Evolutionary conservation across 2,888 invertebrate species (phyloP), one percentile per base, ranked within the genome.

Genomic region (Bibio marci): DNA sequence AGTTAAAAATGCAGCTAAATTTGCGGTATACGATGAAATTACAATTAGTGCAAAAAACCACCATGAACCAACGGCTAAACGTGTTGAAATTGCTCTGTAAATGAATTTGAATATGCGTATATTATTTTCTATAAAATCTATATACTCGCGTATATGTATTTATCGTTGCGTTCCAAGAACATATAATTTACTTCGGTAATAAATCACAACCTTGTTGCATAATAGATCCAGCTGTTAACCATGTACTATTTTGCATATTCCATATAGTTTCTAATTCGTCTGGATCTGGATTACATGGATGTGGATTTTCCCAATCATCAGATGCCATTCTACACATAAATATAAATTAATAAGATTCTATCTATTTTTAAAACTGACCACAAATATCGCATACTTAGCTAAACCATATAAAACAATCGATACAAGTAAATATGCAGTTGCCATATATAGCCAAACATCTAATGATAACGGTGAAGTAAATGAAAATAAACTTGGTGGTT

Each of bases 131-230:
- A 19, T 19, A 10, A 18, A 3, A 18, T 6, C 25, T 22, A 22
- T 22, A 22, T 22, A 6, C 5, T 4, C 8, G 8, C 4, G 8
- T 22, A 22, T 6, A 22, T 6, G 8, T 22, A 22, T n/a, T n/a
- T n/a, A n/a, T n/a, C n/a, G n/a, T n/a, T n/a, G n/a, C n/a, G n/a
- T n/a, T n/a, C n/a, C n/a, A 22, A 22, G 22, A 22, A 22, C 8
- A 22, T 22, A 6, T 6, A 15, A 33, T 18, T 26, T 26, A 38
- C 86, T 79, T 80, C 17, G 92, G 92, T 45, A 91, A 67, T 48
- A 92, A 80, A 61, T 94, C 92, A 47, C 85, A 88, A 25, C 92
- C 92, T 56, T 91, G 91, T 42, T 83, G 82, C 80, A 92, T 85
- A 50, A 92, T 77, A 10, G 88, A 86, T 4, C 88, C 88, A 54